Evolutionary conservation across 1,140 invertebrate genomes (phyloP).

Genomic region (Apolygus lucorum): DNA sequence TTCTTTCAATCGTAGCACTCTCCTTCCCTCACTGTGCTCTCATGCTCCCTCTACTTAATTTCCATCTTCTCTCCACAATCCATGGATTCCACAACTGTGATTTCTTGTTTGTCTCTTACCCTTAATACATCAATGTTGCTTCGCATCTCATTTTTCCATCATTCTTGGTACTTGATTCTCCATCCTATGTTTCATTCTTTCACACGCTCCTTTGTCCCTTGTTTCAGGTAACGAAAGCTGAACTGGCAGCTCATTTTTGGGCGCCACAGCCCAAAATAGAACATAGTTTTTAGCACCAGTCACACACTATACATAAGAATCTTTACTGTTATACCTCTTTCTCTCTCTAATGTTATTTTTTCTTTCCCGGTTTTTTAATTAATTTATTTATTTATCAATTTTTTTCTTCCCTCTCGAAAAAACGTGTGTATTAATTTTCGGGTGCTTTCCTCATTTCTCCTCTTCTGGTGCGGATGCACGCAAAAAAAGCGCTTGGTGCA

Average conservation of each 20-base stretch:
- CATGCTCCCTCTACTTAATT: too few species aligned
- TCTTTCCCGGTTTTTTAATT: neutral
- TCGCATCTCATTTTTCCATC: neutral
- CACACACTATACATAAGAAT: constrained; percentile 18
- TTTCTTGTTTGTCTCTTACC: neutral
- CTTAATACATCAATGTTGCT: neutral
- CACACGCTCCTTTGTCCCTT: neutral
- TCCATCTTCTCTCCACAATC: too few species aligned
- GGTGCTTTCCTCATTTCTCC: neutral
- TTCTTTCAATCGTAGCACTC: too few species aligned
- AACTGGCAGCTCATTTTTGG: neutral
- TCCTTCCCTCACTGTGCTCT: too few species aligned
- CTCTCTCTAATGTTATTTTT: neutral
- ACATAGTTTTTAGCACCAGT: constrained; percentile 13
- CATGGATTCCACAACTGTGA: neutral
- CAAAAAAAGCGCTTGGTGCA: neutral
- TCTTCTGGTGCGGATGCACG: neutral
- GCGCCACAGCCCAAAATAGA: neutral
- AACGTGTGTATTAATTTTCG: neutral
- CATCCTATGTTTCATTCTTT: neutral
- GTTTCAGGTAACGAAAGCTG: constrained; percentile 25
- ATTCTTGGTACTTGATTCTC: neutral
- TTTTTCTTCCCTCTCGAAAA: neutral
- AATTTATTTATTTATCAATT: neutral
- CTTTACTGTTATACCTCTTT: neutral